A percentile compares a stretch with the other conserved stretches of the same genome.
Conservation (phyloP, 2,888 invertebrate genomes). For the Oxytorus armatus region DNA sequence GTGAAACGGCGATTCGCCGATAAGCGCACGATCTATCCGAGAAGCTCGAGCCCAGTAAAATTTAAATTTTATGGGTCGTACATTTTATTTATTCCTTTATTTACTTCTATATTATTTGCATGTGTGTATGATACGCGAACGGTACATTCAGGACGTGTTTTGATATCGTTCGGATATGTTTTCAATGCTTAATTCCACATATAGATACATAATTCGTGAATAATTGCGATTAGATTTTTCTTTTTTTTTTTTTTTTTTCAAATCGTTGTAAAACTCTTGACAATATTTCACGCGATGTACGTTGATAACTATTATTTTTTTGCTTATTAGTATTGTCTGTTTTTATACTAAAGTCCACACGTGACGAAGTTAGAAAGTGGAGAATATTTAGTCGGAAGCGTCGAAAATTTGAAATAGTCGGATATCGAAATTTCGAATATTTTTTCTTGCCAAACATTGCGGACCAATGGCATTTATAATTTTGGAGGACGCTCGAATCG, state of each 20-base stretch:
- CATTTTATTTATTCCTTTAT: conserved; percentile 27
- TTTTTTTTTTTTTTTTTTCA: conserved; percentile 12
- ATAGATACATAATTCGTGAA: conserved; percentile 30
- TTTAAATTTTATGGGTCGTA: conserved; percentile 13
- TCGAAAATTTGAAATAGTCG: conserved; percentile 3
- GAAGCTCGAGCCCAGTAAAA: conserved; percentile 45
- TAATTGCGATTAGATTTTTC: conserved; percentile 13
- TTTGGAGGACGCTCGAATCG: neutral
- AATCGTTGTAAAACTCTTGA: conserved; percentile 8
- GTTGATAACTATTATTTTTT: conserved; percentile 35
- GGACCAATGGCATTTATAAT: neutral
- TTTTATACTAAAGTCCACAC: conserved; percentile 35
- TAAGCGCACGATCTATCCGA: conserved; percentile 38
- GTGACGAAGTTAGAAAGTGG: neutral
- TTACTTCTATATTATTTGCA: neutral
- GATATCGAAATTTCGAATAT: neutral
- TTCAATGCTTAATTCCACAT: conserved; percentile 32
- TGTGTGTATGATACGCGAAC: conserved; percentile 34
- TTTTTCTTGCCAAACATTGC: neutral
- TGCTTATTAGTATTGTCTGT: conserved; percentile 60
- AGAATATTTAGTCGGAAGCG: neutral
- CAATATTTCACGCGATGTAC: conserved; percentile 30
- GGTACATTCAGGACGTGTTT: conserved; percentile 38
- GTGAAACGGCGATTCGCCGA: conserved; percentile 14
- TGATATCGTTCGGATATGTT: conserved; percentile 67